Evolutionary conservation across 2,113 vertebrate genomes (phyloP).

Genomic region (Cygnus buccinator): DNA sequence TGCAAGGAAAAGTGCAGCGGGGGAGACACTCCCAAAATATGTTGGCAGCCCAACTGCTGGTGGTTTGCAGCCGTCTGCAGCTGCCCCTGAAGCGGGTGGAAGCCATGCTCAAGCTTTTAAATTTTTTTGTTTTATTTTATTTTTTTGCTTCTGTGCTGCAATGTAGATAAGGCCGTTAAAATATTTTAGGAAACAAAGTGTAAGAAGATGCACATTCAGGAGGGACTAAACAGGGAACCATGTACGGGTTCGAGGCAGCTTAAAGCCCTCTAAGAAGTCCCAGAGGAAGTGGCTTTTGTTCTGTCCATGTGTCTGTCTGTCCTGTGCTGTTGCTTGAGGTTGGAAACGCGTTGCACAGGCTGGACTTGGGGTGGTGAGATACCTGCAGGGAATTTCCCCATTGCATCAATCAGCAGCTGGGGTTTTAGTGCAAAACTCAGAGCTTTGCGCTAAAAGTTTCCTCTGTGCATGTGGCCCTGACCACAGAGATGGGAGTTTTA

Average conservation of each 20-base stretch:
- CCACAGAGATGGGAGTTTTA: not conserved
- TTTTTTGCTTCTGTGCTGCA: too few species aligned
- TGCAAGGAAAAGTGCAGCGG: accelerated
- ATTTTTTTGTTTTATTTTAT: not conserved
- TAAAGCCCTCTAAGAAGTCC: too few species aligned
- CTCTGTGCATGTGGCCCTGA: not conserved
- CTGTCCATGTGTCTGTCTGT: accelerated
- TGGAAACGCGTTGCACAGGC: accelerated
- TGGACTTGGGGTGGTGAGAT: not conserved
- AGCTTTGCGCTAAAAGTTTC: not conserved
- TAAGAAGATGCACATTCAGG: too few species aligned
- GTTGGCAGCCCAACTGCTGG: not conserved
- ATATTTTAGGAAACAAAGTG: too few species aligned
- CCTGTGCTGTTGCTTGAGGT: not conserved
- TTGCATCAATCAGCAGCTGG: not conserved
- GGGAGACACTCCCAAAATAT: not conserved
- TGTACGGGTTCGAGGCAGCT: too few species aligned
- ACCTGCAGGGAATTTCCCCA: not conserved
- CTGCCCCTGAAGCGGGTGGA: not conserved
- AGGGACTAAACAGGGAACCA: too few species aligned
- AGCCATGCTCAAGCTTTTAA: not conserved
- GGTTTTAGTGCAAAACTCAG: not conserved
- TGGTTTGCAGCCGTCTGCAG: not conserved
- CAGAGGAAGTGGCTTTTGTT: too few species aligned
- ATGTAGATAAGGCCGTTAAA: too few species aligned